Percentiles rank a stretch among this genome's conserved stretches.
These are phyloP conservation scores for Hemaris fuciformis DNA, from an alignment of 2,888 invertebrate genomes.

Conservation along the genomic window DNA sequence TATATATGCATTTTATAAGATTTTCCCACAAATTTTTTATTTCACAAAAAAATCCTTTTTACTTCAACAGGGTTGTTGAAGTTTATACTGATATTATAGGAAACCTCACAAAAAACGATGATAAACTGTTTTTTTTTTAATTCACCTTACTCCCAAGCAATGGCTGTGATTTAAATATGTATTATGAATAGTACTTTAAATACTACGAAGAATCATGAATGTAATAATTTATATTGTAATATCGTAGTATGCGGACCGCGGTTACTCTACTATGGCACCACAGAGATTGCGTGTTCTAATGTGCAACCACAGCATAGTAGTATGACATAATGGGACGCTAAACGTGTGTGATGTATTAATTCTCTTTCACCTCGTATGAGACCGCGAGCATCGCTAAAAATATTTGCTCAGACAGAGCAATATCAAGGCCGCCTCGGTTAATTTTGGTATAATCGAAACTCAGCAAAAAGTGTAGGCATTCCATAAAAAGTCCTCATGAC, in stretches of 20 bases:
- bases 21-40: too few species aligned
- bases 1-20: too few species aligned
- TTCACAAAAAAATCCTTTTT: too few species aligned
- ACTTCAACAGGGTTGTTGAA: too few species aligned
- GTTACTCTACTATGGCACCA: neutral
- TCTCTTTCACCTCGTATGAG: slow-evolving; percentile 56
- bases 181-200: too few species aligned
- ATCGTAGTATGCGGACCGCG: neutral
- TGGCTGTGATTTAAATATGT: too few species aligned
- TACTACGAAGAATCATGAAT: too few species aligned
- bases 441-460: slow-evolving; percentile 38
- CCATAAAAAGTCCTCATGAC: slow-evolving; percentile 12
- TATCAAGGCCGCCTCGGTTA: slow-evolving; percentile 65
- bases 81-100: neutral
- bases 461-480: slow-evolving; percentile 14
- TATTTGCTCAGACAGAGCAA: slow-evolving; percentile 63
- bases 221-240: too few species aligned
- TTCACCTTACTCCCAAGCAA: too few species aligned
- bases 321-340: slow-evolving; percentile 55
- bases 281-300: slow-evolving; percentile 45
- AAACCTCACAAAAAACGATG: neutral
- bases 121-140: neutral
- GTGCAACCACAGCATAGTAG: slow-evolving; percentile 38
- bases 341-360: slow-evolving; percentile 55
- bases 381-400: slow-evolving; percentile 68